Evolutionary conservation across 2,888 invertebrate genomes (phyloP), one percentile per base, ranked within the genome.

Genomic region (Metacarcinus magister): DNA sequence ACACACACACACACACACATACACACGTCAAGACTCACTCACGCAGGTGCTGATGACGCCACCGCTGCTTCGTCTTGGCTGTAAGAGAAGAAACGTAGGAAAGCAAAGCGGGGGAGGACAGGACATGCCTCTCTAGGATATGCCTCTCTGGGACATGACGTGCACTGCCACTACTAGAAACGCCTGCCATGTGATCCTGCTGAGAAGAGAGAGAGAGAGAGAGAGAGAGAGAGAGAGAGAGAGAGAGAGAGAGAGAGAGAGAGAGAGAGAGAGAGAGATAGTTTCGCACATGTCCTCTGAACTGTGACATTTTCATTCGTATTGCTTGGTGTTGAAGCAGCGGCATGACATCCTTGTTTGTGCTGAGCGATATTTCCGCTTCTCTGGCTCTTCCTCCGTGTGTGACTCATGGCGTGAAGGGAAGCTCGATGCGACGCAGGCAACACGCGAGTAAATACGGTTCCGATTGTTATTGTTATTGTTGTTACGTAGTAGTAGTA

Each of bases 341-440:
- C 75, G 75, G n/a, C 75, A n/a, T 75, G 75, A 75, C 75, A 75
- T 75, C 75, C 75, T 75, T 75, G 75, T 75, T 75, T 75, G 75
- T 75, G 75, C 8, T 75, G 75, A 75, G 75, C 28, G 5, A 28
- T 75, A 28, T 75, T 75, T 75, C 75, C 75, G 75, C 75, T 28
- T 75, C 75, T 75, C 75, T 28, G 28, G 75, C 28, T 75, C 75
- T 75, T 75, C 75, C 28, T 75, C 75, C 75, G n/a, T 75, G 8
- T 75, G 75, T 75, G 75, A 75, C 75, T 75, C 75, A 75, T 75
- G n/a, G 8, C n/a, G 23, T n/a, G 28, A 75, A 75, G 75, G 75
- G 75, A 75, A 75, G 28, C 28, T n/a, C 75, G 75, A 28, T 75
- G n/a, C 28, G 28, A 28, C 28, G 75, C 8, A 75, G 75, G 75